Conservation (phyloP, 1,140 invertebrate genomes). For the Hyposmocoma kahamanoa region DNA sequence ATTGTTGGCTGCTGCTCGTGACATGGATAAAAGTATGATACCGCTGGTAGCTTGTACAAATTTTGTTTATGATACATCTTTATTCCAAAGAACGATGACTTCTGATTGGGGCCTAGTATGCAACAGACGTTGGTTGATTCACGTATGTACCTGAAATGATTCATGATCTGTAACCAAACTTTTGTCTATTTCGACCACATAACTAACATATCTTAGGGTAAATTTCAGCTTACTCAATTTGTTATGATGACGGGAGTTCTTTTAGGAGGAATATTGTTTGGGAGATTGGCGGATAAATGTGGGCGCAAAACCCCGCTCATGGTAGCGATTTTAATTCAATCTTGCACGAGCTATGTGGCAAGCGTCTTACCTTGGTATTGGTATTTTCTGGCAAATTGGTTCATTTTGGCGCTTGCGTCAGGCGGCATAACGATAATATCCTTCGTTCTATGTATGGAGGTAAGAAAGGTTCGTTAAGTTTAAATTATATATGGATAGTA, state of each 20-base stretch:
- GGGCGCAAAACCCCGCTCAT: constrained; percentile 75
- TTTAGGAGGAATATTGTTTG: constrained; percentile 79
- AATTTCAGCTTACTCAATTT: constrained; percentile 78
- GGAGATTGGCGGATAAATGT: constrained; percentile 81
- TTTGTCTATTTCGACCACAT: too few relatives aligned
- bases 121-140: constrained; percentile 74
- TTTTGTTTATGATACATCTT: constrained; percentile 75
- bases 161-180: too few relatives aligned
- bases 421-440: constrained; percentile 71
- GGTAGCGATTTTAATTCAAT: constrained; percentile 77
- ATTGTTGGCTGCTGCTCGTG: constrained; percentile 34
- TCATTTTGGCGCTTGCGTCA: constrained; percentile 79
- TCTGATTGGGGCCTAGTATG: constrained; percentile 86
- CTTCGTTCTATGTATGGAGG: constrained; percentile 68
- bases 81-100: constrained; percentile 80
- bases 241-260: constrained; percentile 85
- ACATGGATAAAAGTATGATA: constrained; percentile 44
- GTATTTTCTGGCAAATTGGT: constrained; percentile 80
- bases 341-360: constrained; percentile 74
- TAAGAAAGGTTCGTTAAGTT: constrained; percentile 18
- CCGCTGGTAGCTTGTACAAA: constrained; percentile 68
- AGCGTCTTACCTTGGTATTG: constrained; percentile 78
- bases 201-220: too few relatives aligned
- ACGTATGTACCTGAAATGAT: constrained; percentile 50
- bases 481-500: not conserved